Conservation (phyloP, 2,797 vertebrate species). For the Enteromius argenteus region DNA sequence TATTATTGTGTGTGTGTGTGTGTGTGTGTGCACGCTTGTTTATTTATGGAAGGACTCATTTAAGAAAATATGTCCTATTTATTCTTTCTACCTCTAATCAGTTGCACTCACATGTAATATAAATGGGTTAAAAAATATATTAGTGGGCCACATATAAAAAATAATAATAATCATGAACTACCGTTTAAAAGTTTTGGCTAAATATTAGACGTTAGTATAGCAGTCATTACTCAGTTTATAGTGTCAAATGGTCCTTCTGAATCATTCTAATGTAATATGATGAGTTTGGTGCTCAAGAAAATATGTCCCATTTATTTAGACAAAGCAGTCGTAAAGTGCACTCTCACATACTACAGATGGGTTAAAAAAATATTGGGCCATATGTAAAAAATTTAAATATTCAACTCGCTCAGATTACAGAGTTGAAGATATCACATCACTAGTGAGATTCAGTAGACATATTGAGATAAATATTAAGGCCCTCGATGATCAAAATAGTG, state of each 20-base stretch:
- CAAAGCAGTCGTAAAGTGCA: not conserved
- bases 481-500: slow-evolving; percentile 43
- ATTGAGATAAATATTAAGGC: slow-evolving; percentile 51
- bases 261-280: not conserved
- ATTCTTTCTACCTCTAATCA: slow-evolving; percentile 12
- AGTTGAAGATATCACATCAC: slow-evolving; percentile 14
- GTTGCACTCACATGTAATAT: slow-evolving; percentile 24
- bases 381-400: not conserved
- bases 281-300: not conserved
- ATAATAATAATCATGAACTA: not conserved
- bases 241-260: not conserved
- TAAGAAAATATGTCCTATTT: slow-evolving; percentile 12
- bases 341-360: slow-evolving; percentile 11
- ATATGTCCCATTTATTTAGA: not conserved
- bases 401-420: not conserved
- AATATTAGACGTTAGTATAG: not conserved
- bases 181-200: not conserved
- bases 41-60: slow-evolving; percentile 22
- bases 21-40: not conserved
- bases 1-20: not conserved
- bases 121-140: slow-evolving; percentile 30
- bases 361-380: slow-evolving; percentile 26
- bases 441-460: slow-evolving; percentile 35
- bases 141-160: slow-evolving; percentile 28
- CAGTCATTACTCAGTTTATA: not conserved